These are phyloP conservation scores for Condylura cristata DNA, from an alignment of 2,113 vertebrate species.

Conservation along the genomic window DNA sequence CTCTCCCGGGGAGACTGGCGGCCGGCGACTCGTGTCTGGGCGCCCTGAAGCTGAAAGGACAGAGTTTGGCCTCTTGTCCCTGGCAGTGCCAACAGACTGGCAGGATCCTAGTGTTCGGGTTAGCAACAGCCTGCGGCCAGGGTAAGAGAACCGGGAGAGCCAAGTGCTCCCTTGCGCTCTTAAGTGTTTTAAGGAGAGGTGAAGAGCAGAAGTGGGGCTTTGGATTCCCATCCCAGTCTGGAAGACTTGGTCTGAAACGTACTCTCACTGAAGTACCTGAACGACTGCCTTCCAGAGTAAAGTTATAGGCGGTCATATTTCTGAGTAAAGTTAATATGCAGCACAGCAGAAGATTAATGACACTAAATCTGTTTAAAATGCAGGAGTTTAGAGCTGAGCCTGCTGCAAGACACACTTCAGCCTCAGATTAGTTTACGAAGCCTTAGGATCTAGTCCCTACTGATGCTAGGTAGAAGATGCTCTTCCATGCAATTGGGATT, in stretches of 20 bases:
- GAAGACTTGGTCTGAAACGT: background rate
- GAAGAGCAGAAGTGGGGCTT: constrained; percentile 11
- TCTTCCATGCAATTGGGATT: too few relatives aligned
- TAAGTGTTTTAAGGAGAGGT: background rate
- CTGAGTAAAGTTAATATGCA: background rate
- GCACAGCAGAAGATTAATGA: background rate
- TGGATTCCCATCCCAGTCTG: constrained; percentile 4
- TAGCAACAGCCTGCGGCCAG: background rate
- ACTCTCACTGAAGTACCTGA: background rate
- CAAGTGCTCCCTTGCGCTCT: background rate
- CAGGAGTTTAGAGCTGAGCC: background rate
- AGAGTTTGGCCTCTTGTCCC: background rate
- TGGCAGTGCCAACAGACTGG: background rate
- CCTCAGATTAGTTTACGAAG: background rate
- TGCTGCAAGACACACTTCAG: background rate
- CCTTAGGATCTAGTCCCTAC: background rate
- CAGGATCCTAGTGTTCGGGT: background rate
- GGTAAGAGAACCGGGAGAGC: background rate
- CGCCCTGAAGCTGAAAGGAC: background rate
- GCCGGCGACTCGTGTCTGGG: background rate
- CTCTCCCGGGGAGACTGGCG: background rate
- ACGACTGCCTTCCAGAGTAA: background rate
- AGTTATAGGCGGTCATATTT: background rate
- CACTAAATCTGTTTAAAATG: constrained; percentile 20
- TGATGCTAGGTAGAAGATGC: background rate